These are phyloP conservation scores for Papilio helenus DNA, from an alignment of 1,140 invertebrate genomes.

Conservation along the genomic window DNA sequence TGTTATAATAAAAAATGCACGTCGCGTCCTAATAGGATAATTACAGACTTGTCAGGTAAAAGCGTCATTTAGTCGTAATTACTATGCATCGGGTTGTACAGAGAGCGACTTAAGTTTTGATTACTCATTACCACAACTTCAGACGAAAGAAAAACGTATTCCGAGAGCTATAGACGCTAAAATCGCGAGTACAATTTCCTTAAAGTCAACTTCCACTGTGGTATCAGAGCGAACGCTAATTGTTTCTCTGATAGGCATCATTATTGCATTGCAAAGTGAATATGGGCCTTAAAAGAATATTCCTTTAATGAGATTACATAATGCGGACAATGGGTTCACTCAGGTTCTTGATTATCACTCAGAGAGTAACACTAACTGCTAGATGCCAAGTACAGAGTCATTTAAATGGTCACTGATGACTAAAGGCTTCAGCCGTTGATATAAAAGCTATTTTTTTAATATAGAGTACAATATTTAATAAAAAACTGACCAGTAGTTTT, in stretches of 20 bases:
- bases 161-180: neutral
- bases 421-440: too few relatives aligned
- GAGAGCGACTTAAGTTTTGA: constrained; percentile 9
- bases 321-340: too few relatives aligned
- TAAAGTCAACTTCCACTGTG: neutral
- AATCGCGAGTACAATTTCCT: neutral
- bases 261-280: constrained; percentile 24
- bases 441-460: too few relatives aligned
- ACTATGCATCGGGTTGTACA: constrained; percentile 27
- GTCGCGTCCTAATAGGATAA: constrained; percentile 50
- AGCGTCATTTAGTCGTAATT: constrained; percentile 44
- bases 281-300: constrained; percentile 21
- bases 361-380: too few relatives aligned
- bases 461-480: too few relatives aligned
- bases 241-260: constrained; percentile 12
- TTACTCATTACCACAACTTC: neutral
- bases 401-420: too few relatives aligned
- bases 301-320: constrained; percentile 16
- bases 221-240: constrained; percentile 20
- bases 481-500: too few relatives aligned
- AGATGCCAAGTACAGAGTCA: too few relatives aligned
- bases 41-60: constrained; percentile 48
- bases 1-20: constrained; percentile 39
- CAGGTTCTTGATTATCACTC: too few relatives aligned
- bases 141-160: constrained; percentile 5